These are phyloP conservation scores for Triplophysa tibetana DNA, from an alignment of 2,113 vertebrate genomes.

Conservation along the genomic window DNA sequence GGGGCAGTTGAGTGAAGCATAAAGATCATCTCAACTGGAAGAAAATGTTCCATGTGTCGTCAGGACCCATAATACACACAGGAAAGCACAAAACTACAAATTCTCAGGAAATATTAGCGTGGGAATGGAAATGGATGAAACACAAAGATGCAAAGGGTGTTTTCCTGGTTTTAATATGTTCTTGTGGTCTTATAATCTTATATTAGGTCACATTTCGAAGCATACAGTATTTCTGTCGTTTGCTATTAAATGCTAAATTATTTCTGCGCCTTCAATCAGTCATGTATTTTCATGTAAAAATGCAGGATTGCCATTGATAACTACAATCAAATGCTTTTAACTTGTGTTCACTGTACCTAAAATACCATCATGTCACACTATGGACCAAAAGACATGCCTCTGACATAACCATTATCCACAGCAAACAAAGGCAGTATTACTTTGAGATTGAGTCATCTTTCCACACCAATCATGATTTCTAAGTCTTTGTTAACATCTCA, in stretches of 20 bases:
- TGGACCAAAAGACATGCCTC: slow-evolving; percentile 1
- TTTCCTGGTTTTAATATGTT: background rate
- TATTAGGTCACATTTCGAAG: too few species aligned
- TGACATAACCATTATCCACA: background rate
- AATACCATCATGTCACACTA: background rate
- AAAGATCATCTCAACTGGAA: slow-evolving; percentile 40
- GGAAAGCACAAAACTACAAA: slow-evolving; percentile 14
- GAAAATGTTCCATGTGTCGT: slow-evolving; percentile 28
- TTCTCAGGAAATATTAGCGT: background rate
- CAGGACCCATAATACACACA: slow-evolving; percentile 17
- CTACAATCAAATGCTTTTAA: background rate
- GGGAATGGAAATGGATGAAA: background rate
- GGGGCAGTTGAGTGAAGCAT: slow-evolving; percentile 30
- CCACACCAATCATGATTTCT: slow-evolving; percentile 24
- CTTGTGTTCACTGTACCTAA: background rate
- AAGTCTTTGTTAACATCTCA: slow-evolving; percentile 1
- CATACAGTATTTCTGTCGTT: too few species aligned
- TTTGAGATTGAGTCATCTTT: slow-evolving; percentile 25
- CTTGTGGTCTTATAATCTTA: background rate
- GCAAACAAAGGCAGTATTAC: slow-evolving; percentile 4
- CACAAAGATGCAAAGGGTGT: background rate
- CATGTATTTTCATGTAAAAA: too few species aligned
- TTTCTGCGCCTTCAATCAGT: too few species aligned
- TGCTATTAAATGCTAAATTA: too few species aligned
- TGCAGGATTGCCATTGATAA: too few species aligned